These are phyloP conservation scores for Adrianichthys oophorus DNA, from an alignment of 2,797 vertebrate species.

Conservation along the genomic window DNA sequence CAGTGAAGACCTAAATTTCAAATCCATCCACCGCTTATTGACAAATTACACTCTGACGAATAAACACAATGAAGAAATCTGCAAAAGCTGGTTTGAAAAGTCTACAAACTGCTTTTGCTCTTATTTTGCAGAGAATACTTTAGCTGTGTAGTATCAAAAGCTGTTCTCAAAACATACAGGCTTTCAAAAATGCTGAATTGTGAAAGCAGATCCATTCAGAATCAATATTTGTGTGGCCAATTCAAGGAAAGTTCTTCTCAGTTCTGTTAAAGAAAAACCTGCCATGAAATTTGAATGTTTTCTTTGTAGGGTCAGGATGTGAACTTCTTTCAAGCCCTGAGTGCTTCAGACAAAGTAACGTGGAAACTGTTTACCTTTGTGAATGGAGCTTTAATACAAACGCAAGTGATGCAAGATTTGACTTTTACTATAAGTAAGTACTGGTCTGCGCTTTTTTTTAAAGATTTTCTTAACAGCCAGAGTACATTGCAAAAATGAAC, in stretches of 20 bases:
- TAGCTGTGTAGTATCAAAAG: no score
- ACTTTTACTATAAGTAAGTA: slow-evolving; percentile 55
- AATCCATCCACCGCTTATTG: no score
- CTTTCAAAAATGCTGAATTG: no score
- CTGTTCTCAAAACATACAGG: no score
- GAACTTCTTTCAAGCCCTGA: slow-evolving; percentile 44
- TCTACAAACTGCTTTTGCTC: no score
- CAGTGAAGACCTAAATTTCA: background rate
- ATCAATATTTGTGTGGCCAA: background rate
- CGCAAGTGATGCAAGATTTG: slow-evolving; percentile 22
- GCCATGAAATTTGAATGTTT: slow-evolving; percentile 4
- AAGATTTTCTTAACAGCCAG: background rate
- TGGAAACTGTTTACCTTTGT: slow-evolving; percentile 30
- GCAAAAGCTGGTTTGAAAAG: no score
- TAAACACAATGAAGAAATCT: no score
- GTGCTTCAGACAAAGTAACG: slow-evolving; percentile 52
- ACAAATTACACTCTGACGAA: no score
- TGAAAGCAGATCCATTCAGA: no score
- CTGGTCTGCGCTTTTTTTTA: slow-evolving; percentile 2
- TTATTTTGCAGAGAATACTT: no score
- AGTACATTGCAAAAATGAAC: no score
- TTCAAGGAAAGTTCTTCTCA: background rate
- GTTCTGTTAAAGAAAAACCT: background rate
- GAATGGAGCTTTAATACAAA: slow-evolving; percentile 54
- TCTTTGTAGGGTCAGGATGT: slow-evolving; percentile 50